Percentiles rank a stretch among this genome's conserved stretches.
Conservation (phyloP, 2,888 invertebrate species). For the Dicycla oo region DNA sequence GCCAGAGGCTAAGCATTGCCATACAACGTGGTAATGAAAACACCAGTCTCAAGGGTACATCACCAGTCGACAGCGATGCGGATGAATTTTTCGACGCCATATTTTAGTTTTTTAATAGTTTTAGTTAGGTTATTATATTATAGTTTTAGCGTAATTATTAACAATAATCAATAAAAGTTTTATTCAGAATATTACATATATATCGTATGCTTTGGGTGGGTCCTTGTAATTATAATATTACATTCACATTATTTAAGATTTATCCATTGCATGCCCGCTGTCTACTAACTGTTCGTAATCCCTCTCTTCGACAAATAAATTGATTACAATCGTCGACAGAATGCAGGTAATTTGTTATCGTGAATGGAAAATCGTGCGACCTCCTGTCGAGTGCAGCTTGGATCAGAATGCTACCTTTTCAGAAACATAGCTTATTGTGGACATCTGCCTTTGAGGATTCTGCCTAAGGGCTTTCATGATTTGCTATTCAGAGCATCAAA, state of each 20-base stretch:
- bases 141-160: no score
- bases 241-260: neutral
- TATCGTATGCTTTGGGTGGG: no score
- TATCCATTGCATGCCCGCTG: neutral
- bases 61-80: no score
- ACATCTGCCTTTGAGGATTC: neutral
- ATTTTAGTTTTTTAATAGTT: no score
- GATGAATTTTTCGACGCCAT: no score
- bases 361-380: slow-evolving; percentile 24
- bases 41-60: no score
- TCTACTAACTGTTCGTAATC: neutral
- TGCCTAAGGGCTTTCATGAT: slow-evolving; percentile 46
- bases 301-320: neutral
- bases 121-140: no score
- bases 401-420: slow-evolving; percentile 20
- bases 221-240: no score
- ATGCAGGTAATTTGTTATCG: slow-evolving; percentile 28
- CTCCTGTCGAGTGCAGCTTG: neutral
- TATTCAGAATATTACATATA: no score
- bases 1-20: no score
- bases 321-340: neutral
- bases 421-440: slow-evolving; percentile 26
- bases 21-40: no score
- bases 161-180: no score
- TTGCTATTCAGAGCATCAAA: slow-evolving; percentile 35